Base-by-base conservation (phyloP, 30 jellyfish, hydroid and myxozoan species). In the Morbakka virulenta region DNA sequence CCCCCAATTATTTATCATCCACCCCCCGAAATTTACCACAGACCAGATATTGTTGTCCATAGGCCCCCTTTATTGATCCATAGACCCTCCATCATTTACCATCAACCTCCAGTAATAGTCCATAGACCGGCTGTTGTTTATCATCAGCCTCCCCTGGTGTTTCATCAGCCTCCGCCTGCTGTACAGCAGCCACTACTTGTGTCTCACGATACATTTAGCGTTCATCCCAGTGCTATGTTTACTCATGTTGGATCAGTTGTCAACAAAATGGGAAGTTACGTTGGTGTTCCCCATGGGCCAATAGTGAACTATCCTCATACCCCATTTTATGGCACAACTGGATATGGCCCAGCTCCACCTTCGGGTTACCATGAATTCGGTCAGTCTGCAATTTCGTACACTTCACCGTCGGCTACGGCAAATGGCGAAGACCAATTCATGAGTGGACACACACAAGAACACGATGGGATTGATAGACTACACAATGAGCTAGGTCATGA, bases 1-100 rank as follows among this genome's bases (percentile, higher is more conserved):
- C 97, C 97, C n/a, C 97, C 97, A 6, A 88, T 88, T 76, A 88
- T 88, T 73, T 88, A 88, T 74, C 97, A 88, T 77, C 97, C 97
- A 28, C 97, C 97, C 32, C 97, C 97, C 9, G 97, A 88, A 74
- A 88, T 88, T 36, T 88, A 88, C 80, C 97, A 88, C 78, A 67
- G 97, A 67, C 97, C 97, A 24, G 97, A 88, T 71, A 88, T 88
- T 27, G 97, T 88, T 62, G 97, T 88, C 26, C 97, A 88, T 77
- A 62, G 97, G 49, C 97, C 97, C 33, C 97, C 97, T 11, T 66
- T 88, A 53, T 84, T 88, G 32, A 88, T 88, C 62, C 97, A 88
- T 50, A 82, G 97, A 20, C 97, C 97, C 12, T 88, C 97, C 17
- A 88, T 88, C 86, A 88, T 88, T 12, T 88, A 88, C 70, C 97